These are phyloP conservation scores for Seison nebaliae DNA, from an alignment of 1,140 invertebrate genomes.

Conservation along the genomic window DNA sequence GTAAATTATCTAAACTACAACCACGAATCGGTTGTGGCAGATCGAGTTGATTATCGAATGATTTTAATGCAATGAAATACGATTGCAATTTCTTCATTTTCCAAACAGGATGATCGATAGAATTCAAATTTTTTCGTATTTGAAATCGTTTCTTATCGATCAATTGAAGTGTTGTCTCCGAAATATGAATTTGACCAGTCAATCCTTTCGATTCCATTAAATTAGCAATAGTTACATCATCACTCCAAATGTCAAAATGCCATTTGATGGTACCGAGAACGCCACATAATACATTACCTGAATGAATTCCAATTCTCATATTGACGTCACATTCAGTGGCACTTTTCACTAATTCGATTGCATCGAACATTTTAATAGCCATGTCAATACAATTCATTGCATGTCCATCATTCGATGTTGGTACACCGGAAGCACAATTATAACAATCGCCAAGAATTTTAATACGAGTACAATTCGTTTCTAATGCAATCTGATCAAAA, in stretches of 20 bases:
- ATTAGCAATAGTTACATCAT: slow-evolving; percentile 80
- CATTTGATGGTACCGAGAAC: slow-evolving; percentile 63
- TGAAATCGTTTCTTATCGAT: no score
- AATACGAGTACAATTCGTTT: slow-evolving; percentile 36
- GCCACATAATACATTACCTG: slow-evolving; percentile 67
- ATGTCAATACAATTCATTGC: slow-evolving; percentile 77
- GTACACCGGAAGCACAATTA: slow-evolving; percentile 70
- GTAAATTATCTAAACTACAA: no score
- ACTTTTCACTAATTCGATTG: slow-evolving; percentile 34
- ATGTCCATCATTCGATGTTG: slow-evolving; percentile 58
- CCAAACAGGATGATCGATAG: no score
- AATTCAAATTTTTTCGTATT: no score
- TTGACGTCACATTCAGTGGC: slow-evolving; percentile 31
- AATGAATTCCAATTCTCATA: slow-evolving; percentile 79
- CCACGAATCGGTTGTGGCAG: no score
- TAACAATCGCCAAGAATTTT: slow-evolving; percentile 58
- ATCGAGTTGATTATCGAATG: no score
- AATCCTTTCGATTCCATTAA: slow-evolving; percentile 79
- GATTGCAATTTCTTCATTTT: no score
- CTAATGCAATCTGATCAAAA: slow-evolving; percentile 11
- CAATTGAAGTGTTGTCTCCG: no score
- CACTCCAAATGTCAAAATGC: slow-evolving; percentile 12
- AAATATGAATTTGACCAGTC: slow-evolving; percentile 58
- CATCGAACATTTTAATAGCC: slow-evolving; percentile 82
- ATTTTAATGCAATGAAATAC: no score